These are phyloP conservation scores for Coilia nasus DNA, from an alignment of 2,797 vertebrate species.

Conservation along the genomic window DNA sequence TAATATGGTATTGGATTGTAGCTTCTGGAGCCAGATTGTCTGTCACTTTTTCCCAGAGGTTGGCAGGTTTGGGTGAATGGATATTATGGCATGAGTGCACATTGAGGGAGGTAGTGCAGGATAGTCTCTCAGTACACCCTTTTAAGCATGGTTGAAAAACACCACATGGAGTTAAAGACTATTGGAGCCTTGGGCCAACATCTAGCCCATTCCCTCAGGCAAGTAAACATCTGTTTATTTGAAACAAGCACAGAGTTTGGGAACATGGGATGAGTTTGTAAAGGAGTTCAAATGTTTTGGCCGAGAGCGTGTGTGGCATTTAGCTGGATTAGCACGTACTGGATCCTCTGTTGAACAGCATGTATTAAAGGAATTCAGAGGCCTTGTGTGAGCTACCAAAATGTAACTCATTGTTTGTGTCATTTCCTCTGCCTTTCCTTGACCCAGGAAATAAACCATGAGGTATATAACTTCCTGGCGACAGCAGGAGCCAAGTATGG, in stretches of 20 bases:
- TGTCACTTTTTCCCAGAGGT: background rate
- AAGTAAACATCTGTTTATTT: background rate
- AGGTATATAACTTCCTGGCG: conserved; percentile 93
- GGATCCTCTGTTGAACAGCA: conserved; percentile 23
- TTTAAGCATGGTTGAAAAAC: background rate
- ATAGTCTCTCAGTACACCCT: background rate
- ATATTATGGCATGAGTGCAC: background rate
- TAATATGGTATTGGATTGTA: too few relatives aligned
- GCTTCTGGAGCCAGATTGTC: too few relatives aligned
- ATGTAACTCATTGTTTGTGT: background rate
- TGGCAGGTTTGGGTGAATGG: background rate
- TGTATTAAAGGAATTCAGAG: conserved; percentile 19
- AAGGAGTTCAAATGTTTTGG: background rate
- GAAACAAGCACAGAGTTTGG: background rate
- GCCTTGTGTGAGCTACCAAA: background rate
- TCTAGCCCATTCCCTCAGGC: background rate
- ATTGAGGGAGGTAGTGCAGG: background rate
- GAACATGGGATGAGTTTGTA: background rate
- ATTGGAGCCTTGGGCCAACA: background rate
- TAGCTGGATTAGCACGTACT: background rate
- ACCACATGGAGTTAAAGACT: background rate
- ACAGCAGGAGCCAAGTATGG: conserved; percentile 91
- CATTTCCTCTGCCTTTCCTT: background rate
- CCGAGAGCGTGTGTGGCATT: background rate
- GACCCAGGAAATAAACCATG: conserved; percentile 87